Evolutionary conservation across 53 echinoderm and acorn worm species (phyloP).

Genomic region (Luidia sarsii): DNA sequence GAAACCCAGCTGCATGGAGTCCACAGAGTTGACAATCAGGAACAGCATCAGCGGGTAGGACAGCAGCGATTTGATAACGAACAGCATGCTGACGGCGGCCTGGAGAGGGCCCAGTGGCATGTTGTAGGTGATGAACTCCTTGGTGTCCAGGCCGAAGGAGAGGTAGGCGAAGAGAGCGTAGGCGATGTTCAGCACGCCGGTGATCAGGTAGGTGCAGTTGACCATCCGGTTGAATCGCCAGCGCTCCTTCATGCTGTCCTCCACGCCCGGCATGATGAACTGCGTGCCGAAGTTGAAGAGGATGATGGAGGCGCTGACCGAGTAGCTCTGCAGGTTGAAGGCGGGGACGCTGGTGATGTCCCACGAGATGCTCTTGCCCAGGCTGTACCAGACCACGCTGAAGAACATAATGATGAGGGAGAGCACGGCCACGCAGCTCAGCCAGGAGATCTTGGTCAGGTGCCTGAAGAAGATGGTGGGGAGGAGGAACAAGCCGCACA

Average conservation of each 20-base stretch:
- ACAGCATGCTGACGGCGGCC: slow-evolving; percentile 80
- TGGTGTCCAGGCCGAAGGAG: slow-evolving; percentile 81
- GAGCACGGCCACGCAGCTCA: slow-evolving; percentile 85
- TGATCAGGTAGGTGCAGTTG: slow-evolving; percentile 83
- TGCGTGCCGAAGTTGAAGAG: slow-evolving; percentile 96
- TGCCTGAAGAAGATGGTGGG: slow-evolving; percentile 92
- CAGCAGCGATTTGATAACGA: slow-evolving; percentile 91
- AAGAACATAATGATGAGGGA: slow-evolving; percentile 82
- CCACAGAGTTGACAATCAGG: slow-evolving; percentile 85
- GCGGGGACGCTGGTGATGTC: slow-evolving; percentile 68
- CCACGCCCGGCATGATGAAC: slow-evolving; percentile 96
- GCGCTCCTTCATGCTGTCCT: slow-evolving; percentile 82
- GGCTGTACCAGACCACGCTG: slow-evolving; percentile 91
- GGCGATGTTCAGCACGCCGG: slow-evolving; percentile 77
- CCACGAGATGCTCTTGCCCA: slow-evolving; percentile 81
- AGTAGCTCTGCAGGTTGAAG: slow-evolving; percentile 72
- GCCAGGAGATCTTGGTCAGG: slow-evolving; percentile 94
- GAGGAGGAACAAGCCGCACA: slow-evolving; percentile 70
- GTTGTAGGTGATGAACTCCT: slow-evolving; percentile 97
- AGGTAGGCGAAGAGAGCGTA: slow-evolving; percentile 92
- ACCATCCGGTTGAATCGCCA: slow-evolving; percentile 77
- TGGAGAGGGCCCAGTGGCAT: slow-evolving; percentile 84
- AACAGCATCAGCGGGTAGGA: slow-evolving; percentile 96
- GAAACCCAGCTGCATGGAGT: slow-evolving; percentile 74
- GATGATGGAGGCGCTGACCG: slow-evolving; percentile 87